These are phyloP conservation scores for Brachionus manjavacas DNA, from an alignment of 1,140 invertebrate genomes.

Conservation along the genomic window DNA sequence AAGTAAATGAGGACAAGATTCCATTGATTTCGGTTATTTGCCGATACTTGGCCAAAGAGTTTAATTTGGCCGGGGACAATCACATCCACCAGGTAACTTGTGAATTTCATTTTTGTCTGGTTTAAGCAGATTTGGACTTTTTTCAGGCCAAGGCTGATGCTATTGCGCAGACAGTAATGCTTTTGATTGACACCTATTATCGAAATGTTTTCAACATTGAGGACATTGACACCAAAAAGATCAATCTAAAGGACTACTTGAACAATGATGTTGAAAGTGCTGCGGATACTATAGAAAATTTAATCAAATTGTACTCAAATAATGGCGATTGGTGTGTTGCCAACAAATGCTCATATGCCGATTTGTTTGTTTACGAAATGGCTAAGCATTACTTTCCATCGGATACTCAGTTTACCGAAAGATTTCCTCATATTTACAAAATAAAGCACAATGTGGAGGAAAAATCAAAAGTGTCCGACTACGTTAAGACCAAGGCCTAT, in stretches of 20 bases:
- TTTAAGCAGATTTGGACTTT: neutral
- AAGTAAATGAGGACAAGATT: constrained; percentile 29
- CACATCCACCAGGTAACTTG: neutral
- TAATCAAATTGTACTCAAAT: constrained; percentile 23
- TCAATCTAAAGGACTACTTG: constrained; percentile 25
- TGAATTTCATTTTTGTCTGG: neutral
- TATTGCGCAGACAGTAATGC: constrained; percentile 30
- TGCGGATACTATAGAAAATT: constrained; percentile 32
- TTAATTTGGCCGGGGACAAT: constrained; percentile 20
- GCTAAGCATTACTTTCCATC: constrained; percentile 29
- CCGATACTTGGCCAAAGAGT: constrained; percentile 36
- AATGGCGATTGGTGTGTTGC: constrained; percentile 21
- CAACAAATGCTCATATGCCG: constrained; percentile 11
- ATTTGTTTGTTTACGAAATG: constrained; percentile 41
- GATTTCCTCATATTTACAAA: constrained; percentile 37
- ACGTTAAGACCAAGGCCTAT: constrained; percentile 8
- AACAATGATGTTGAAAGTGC: constrained; percentile 23
- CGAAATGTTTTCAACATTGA: constrained; percentile 31
- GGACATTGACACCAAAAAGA: constrained; percentile 23
- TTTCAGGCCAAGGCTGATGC: constrained; percentile 33
- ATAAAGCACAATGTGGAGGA: neutral
- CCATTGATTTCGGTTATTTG: constrained; percentile 33
- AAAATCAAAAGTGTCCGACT: constrained; percentile 3
- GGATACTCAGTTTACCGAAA: constrained; percentile 7
- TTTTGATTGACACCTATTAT: constrained; percentile 22